These are phyloP conservation scores for Otolemur crassicaudatus DNA, from an alignment of 2,797 vertebrate species.

Conservation along the genomic window DNA sequence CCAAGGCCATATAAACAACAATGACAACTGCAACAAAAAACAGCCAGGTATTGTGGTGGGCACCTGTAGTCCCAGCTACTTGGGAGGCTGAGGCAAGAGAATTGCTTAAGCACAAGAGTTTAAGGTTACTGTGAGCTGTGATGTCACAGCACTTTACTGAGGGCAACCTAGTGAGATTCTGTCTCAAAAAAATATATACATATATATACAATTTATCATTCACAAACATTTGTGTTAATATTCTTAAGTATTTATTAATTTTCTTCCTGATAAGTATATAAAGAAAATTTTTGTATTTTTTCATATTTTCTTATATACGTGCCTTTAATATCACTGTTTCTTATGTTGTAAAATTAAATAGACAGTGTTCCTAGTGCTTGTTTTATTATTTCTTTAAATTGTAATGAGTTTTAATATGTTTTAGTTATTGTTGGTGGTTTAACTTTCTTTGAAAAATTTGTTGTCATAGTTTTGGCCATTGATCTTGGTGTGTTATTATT, in stretches of 20 bases:
- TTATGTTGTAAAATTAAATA: background rate
- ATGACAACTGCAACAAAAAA: no score
- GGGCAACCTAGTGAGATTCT: no score
- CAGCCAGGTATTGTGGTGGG: no score
- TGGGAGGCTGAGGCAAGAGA: no score
- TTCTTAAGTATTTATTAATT: conserved; percentile 20
- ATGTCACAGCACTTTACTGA: no score
- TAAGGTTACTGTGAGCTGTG: no score
- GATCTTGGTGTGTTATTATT: background rate
- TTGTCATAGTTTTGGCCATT: background rate
- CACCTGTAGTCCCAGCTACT: no score
- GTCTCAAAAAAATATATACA: background rate
- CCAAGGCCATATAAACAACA: no score
- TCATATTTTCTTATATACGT: background rate
- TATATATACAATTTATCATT: background rate
- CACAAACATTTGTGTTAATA: conserved; percentile 28
- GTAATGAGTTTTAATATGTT: background rate
- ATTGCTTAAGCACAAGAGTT: no score
- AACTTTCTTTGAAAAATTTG: background rate
- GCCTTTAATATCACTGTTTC: background rate
- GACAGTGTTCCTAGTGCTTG: background rate
- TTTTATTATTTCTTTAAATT: background rate
- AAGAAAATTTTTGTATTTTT: background rate
- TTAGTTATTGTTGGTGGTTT: background rate
- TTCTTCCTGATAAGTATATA: background rate